Evolutionary conservation across 1,140 invertebrate genomes (phyloP).

Genomic region (Lycorma delicatula): DNA sequence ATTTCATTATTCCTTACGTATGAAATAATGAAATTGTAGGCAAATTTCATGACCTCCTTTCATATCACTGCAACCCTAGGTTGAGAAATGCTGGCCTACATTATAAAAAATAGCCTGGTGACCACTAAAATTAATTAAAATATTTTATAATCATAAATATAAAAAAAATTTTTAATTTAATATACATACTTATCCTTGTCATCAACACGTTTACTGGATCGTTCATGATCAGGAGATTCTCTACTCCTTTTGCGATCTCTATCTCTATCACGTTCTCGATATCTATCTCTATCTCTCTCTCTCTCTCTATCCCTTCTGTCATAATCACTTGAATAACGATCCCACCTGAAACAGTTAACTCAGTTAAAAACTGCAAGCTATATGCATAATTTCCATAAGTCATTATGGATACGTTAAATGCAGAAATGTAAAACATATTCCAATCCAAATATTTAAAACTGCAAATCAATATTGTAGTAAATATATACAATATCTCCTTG

Average conservation of each 20-base stretch:
- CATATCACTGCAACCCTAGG: too few species aligned
- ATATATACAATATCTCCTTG: too few species aligned
- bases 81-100: too few species aligned
- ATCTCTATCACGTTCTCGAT: slow-evolving; percentile 36
- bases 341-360: not conserved
- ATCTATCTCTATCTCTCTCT: slow-evolving; percentile 22
- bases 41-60: too few species aligned
- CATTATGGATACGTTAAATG: too few species aligned
- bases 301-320: slow-evolving; percentile 25
- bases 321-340: slow-evolving; percentile 13
- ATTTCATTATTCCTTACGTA: too few species aligned
- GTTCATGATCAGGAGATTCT: slow-evolving; percentile 30
- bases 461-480: not conserved
- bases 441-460: slow-evolving; percentile 8
- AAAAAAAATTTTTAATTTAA: not conserved
- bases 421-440: slow-evolving; percentile 2
- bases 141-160: not conserved
- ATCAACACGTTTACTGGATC: slow-evolving; percentile 21
- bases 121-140: too few species aligned
- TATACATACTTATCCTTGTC: slow-evolving; percentile 21
- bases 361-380: too few species aligned
- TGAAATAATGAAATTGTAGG: too few species aligned
- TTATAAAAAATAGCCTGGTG: too few species aligned
- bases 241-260: slow-evolving; percentile 25
- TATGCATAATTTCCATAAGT: too few species aligned